A percentile compares a stretch with the other conserved stretches of the same genome.
These are phyloP conservation scores for Hycleus cichorii DNA, from an alignment of 1,140 invertebrate genomes.

Conservation along the genomic window DNA sequence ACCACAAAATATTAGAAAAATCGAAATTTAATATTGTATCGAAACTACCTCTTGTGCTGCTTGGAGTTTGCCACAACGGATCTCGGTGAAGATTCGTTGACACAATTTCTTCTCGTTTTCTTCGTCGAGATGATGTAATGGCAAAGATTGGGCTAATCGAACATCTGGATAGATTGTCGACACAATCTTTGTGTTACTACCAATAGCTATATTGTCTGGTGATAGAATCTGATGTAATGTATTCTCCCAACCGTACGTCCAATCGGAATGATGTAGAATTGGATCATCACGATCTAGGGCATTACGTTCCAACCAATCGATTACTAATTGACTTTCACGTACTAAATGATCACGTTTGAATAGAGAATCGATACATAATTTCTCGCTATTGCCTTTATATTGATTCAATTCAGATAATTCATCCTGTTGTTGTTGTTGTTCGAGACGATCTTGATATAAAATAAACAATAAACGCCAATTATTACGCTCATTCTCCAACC, in stretches of 20 bases:
- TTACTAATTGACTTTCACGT: slow-evolving; percentile 73
- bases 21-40: background rate
- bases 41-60: slow-evolving; percentile 58
- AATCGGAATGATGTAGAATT: slow-evolving; percentile 65
- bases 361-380: slow-evolving; percentile 52
- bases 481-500: slow-evolving; percentile 73
- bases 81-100: slow-evolving; percentile 61
- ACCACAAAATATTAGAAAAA: background rate
- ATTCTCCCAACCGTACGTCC: slow-evolving; percentile 83
- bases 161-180: slow-evolving; percentile 90
- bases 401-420: slow-evolving; percentile 5
- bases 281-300: slow-evolving; percentile 61
- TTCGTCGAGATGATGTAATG: slow-evolving; percentile 79
- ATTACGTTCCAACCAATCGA: slow-evolving; percentile 89
- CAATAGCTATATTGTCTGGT: slow-evolving; percentile 47
- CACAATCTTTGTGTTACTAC: slow-evolving; percentile 53
- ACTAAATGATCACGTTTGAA: slow-evolving; percentile 60
- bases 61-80: slow-evolving; percentile 77
- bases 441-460: slow-evolving; percentile 69
- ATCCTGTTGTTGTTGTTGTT: slow-evolving; percentile 29
- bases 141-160: slow-evolving; percentile 66
- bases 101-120: slow-evolving; percentile 77
- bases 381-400: slow-evolving; percentile 48
- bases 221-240: slow-evolving; percentile 72
- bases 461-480: slow-evolving; percentile 78